Base-by-base conservation (phyloP, 1,140 invertebrate genomes). In the Chymomyza costata region DNA sequence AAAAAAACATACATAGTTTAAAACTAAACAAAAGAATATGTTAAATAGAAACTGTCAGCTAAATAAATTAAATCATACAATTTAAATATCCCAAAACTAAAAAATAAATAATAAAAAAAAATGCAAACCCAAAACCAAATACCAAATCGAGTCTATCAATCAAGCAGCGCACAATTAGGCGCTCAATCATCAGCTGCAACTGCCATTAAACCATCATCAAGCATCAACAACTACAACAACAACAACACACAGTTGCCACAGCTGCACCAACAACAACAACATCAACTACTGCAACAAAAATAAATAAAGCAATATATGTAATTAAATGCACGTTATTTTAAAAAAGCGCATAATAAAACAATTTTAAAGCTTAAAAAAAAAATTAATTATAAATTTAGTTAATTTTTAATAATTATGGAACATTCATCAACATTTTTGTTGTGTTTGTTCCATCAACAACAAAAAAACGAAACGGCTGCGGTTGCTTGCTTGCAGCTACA, bases 401-500 rank as follows among this genome's bases (percentile, higher is more conserved):
- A 35, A 28, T 66, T 51, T 43, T 51, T 28, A 46, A 67, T 78
- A 78, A 78, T 80, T 78, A 78, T 78, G 73, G 73, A 78, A 78
- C 68, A 80, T 78, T 78, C 67, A 80, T 78, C 71, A 80, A 78
- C 71, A 63, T 56, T 64, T 73, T 52, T 65, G 73, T 80, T 78
- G 73, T 61, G 64, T 78, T 80, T 80, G 59, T 78, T 78, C 47
- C 64, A 73, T 73, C 68, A 52, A 41, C 46, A 73, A n/a, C n/a
- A n/a, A n/a, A n/a, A n/a, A 71, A 64, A 57, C 67, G 41, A 78
- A 67, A 80, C 71, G 52, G 67, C 50, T 37, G 62, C 53, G 10
- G 5, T 28, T 57, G 69, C 55, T 56, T 58, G 59, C 61, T 71
- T 66, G 32, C 66, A 76, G 71, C 66, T 78, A 49, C 32, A 35